phyloP scores from a whole-genome alignment of 2,113 vertebrate genomes.

The Camelus dromedarius region DNA sequence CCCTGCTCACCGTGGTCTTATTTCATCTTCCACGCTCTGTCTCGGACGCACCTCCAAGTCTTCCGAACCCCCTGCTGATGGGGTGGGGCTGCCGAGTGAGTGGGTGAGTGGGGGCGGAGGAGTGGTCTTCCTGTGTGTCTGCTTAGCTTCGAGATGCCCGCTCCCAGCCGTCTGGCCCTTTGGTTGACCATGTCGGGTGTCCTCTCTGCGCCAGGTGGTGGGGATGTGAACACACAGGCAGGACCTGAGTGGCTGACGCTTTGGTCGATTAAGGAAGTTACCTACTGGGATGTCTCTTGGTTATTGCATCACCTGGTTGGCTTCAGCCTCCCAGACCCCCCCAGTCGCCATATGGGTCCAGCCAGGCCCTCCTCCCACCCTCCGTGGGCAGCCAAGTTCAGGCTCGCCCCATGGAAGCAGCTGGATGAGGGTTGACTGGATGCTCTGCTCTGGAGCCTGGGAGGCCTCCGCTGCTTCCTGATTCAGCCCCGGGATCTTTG shows the following conservation, averaged over 20 bases:
- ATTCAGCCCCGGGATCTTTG: neutral
- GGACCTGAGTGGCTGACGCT: neutral
- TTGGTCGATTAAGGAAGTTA: neutral
- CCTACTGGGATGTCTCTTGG: neutral
- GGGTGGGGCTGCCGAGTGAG: accelerated
- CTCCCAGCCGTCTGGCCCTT: accelerated
- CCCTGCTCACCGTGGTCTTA: neutral
- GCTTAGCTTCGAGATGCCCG: too few relatives aligned
- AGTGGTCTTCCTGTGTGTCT: accelerated
- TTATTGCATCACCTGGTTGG: accelerated
- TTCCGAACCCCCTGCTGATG: too few relatives aligned
- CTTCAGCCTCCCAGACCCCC: neutral
- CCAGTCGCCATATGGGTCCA: accelerated
- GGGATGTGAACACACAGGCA: accelerated
- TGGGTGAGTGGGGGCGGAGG: accelerated
- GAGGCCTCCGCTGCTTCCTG: neutral
- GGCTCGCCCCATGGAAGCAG: neutral
- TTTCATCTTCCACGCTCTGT: accelerated
- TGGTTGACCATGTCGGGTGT: neutral
- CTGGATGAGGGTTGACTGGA: neutral
- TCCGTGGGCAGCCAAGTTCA: neutral
- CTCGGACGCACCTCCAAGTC: too few relatives aligned
- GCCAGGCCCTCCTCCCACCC: neutral
- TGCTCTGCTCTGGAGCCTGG: neutral
- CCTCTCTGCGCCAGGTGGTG: accelerated